A percentile compares a stretch with the other conserved stretches of the same genome.
Conservation (phyloP, 2,888 invertebrate genomes). For the Limenitis camilla region DNA sequence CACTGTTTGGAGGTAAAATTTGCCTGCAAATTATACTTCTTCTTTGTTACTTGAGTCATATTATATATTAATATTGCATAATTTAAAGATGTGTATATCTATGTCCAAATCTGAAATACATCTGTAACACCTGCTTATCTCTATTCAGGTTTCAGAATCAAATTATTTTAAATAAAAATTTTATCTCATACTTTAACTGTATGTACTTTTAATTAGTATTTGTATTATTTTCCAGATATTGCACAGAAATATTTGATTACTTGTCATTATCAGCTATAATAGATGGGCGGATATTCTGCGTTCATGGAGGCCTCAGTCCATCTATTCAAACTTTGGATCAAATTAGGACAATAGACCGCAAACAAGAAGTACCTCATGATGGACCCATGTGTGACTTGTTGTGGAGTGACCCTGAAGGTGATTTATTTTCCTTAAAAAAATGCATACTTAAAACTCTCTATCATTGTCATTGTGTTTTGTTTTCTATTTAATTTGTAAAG, state of each 20-base stretch:
- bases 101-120: too few species aligned
- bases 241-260: slow-evolving; percentile 99
- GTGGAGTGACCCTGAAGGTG: slow-evolving; percentile 99
- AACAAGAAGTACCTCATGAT: slow-evolving; percentile 98
- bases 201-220: background rate
- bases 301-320: slow-evolving; percentile 98
- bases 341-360: slow-evolving; percentile 97
- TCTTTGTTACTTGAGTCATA: background rate
- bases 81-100: too few species aligned
- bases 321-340: slow-evolving; percentile 99
- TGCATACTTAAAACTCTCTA: background rate
- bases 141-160: too few species aligned
- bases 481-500: too few species aligned
- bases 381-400: slow-evolving; percentile 99
- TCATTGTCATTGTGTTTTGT: too few species aligned
- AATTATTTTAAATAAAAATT: too few species aligned
- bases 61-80: too few species aligned
- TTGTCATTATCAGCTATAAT: slow-evolving; percentile 97
- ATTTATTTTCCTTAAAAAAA: background rate
- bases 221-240: slow-evolving; percentile 75
- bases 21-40: background rate
- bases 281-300: slow-evolving; percentile 99
- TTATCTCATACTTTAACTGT: background rate
- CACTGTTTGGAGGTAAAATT: slow-evolving; percentile 90
- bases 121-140: too few species aligned